Evolutionary conservation across 2,888 invertebrate genomes (phyloP).

Genomic region (Trypoxylon attenuatum): DNA sequence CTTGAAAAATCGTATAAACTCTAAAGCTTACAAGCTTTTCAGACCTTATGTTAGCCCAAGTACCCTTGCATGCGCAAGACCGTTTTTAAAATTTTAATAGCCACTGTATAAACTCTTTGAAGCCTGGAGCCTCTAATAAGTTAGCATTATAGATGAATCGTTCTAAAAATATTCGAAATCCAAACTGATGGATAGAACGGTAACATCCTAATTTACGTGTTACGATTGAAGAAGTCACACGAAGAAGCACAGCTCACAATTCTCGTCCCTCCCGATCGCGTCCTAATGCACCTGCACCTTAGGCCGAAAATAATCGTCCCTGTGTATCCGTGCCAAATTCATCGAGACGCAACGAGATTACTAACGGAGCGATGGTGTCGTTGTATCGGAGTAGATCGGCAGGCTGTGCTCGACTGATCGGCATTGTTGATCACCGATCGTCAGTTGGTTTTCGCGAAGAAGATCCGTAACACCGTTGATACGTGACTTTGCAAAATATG

Average conservation of each 20-base stretch:
- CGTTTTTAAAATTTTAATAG: too few relatives aligned
- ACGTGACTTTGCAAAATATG: conserved; percentile 10
- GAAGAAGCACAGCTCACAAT: too few relatives aligned
- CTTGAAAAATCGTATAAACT: not conserved
- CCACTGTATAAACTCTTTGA: too few relatives aligned
- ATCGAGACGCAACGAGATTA: conserved; percentile 35
- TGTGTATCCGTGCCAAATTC: conserved; percentile 48
- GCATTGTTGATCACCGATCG: not conserved
- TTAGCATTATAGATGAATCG: too few relatives aligned
- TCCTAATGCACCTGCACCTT: conserved; percentile 42
- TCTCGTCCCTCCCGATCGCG: conserved; percentile 33
- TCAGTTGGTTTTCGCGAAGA: conserved; percentile 9
- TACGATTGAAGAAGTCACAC: too few relatives aligned
- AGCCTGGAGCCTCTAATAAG: too few relatives aligned
- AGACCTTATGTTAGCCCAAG: too few relatives aligned
- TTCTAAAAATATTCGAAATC: too few relatives aligned
- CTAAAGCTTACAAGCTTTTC: too few relatives aligned
- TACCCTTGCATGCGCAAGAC: too few relatives aligned
- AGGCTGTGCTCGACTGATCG: not conserved
- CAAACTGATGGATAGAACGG: too few relatives aligned
- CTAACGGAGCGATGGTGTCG: conserved; percentile 24
- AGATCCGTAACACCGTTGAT: not conserved
- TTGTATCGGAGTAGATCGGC: conserved; percentile 29
- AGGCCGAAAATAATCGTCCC: conserved; percentile 50
- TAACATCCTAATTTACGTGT: too few relatives aligned